Evolutionary conservation across 2,797 vertebrate genomes (phyloP), one percentile per base, ranked within the genome.

Genomic region (Parambassis ranga): DNA sequence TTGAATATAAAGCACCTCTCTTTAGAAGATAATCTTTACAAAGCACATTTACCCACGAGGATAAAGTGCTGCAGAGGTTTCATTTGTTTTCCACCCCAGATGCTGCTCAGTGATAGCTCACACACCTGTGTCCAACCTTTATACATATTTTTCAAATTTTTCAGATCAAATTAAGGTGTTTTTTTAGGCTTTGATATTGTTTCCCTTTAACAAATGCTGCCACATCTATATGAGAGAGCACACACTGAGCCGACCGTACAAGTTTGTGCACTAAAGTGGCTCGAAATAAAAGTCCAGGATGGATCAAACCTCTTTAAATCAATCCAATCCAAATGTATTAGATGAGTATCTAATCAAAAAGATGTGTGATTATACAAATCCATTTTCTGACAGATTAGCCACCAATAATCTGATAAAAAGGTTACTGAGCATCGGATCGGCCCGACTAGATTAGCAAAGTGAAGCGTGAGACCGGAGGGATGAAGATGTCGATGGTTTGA

Each of bases 291-390:
- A 44, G 28, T 52, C 31, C 11, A 13, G 16, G 16, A 42, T 10
- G 30, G 39, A 52, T 74, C 63, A 61, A 72, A 65, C 28, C 5
- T 48, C 27, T 2, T 60, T 55, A 10, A 71, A 65, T 37, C 43
- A 73, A 60, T 62, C 14, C 10, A 36, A 61, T 50, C 19, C 59
- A 37, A 58, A 71, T 55, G 49, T 46, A 43, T 81, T 64, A 44
- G n/a, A 65, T 69, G 71, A 22, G 32, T 15, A 39, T 59, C 14
- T 71, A 61, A 87, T 87, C 53, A 72, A 42, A 56, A 35, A 70
- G 3, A 81, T 73, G 52, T 18, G 56, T 51, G 62, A 83, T 88
- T 77, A 84, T 59, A 71, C 39, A 63, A 69, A 75, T 70, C 61
- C 51, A 55, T 50, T 75, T 66, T 60, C 36, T 20, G 38, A 28